Conservation (phyloP, 2,888 invertebrate genomes). For the Clanis bilineata region DNA sequence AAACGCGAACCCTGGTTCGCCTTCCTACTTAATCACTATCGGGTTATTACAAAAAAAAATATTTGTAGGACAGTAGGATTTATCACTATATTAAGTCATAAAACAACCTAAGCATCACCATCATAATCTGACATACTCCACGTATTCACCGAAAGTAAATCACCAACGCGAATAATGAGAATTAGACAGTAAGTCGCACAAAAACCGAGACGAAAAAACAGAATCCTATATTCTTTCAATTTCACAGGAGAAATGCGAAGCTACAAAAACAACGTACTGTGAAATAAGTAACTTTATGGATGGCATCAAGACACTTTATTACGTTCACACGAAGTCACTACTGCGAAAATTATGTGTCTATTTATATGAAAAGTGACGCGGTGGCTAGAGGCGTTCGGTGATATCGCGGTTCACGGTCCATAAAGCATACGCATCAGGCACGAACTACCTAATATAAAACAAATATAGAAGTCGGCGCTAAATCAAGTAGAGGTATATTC, state of each 20-base stretch:
- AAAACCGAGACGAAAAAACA: not conserved
- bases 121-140: not conserved
- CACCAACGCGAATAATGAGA: not conserved
- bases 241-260: not conserved
- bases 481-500: constrained; percentile 49
- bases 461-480: constrained; percentile 45
- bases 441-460: constrained; percentile 44
- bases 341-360: constrained; percentile 31
- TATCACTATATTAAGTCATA: too few species aligned
- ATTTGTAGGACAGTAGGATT: too few species aligned
- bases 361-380: constrained; percentile 41
- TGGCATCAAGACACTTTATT: constrained; percentile 15
- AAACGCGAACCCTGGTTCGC: too few species aligned
- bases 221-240: not conserved
- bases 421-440: constrained; percentile 46
- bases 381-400: constrained; percentile 42
- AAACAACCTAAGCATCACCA: not conserved
- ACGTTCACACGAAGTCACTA: constrained; percentile 10
- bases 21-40: too few species aligned
- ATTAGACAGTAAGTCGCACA: not conserved
- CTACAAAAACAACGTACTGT: not conserved
- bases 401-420: constrained; percentile 60
- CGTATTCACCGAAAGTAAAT: not conserved
- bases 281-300: constrained; percentile 14
- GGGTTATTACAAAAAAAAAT: too few species aligned